A percentile compares a stretch with the other conserved stretches of the same genome.
These are phyloP conservation scores for Pyrocephalus nanus DNA, from an alignment of 2,797 vertebrate species.

Conservation along the genomic window DNA sequence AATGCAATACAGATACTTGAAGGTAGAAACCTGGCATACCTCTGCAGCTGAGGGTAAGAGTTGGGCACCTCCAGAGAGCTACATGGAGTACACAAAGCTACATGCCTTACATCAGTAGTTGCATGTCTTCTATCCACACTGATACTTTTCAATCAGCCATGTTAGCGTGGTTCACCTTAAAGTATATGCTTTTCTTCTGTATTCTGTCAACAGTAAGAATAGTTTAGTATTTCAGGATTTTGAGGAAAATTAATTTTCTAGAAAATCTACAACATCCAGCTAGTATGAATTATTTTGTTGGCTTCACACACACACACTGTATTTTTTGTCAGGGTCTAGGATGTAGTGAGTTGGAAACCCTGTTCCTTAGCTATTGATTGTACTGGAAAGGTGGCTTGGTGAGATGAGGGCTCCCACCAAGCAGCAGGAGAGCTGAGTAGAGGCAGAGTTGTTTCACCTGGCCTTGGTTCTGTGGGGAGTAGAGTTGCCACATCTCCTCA, in stretches of 20 bases:
- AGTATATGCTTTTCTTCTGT: neutral
- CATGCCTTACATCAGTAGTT: fast-evolving
- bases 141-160: neutral
- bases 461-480: neutral
- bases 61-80: neutral
- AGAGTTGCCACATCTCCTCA: neutral
- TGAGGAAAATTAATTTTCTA: neutral
- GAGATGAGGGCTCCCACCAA: neutral
- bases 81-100: fast-evolving
- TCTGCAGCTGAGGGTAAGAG: neutral
- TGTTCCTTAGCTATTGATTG: neutral
- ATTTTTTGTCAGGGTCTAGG: neutral
- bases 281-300: neutral
- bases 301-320: neutral
- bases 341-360: neutral
- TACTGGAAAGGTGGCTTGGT: neutral
- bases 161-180: neutral
- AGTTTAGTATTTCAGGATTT: neutral
- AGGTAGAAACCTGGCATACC: neutral
- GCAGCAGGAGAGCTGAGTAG: neutral
- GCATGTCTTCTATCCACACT: fast-evolving
- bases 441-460: fast-evolving
- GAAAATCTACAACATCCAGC: neutral
- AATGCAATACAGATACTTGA: neutral
- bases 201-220: neutral